Evolutionary conservation across 2,113 vertebrate genomes (phyloP).

Genomic region (Noctilio leporinus): DNA sequence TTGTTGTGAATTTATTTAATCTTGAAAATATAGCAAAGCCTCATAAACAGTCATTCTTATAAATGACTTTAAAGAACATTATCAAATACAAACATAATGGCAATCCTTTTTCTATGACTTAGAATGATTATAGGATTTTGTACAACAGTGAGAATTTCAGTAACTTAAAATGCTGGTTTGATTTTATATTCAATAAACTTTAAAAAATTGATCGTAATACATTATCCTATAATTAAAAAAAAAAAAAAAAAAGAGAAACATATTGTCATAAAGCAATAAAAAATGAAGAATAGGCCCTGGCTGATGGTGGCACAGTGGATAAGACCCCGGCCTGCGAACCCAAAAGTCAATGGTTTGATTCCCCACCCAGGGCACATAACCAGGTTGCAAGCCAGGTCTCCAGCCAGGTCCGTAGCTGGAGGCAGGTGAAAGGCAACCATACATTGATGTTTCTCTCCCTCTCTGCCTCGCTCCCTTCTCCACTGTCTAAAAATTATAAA

Average conservation of each 20-base stretch:
- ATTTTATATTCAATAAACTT: background rate
- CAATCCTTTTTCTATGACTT: background rate
- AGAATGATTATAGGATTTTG: background rate
- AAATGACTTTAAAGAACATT: background rate
- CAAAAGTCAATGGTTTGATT: too few species aligned
- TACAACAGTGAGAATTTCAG: background rate
- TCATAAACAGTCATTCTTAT: background rate
- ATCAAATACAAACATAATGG: background rate
- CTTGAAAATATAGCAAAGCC: background rate
- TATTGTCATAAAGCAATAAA: background rate
- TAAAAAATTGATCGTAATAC: background rate
- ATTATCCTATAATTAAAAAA: background rate
- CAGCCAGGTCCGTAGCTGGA: too few species aligned
- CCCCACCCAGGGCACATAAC: too few species aligned
- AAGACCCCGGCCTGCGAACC: too few species aligned
- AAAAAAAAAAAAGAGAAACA: background rate
- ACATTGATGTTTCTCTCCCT: too few species aligned
- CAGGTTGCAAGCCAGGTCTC: too few species aligned
- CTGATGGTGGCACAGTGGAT: too few species aligned
- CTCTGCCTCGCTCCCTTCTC: too few species aligned
- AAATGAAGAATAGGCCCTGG: too few species aligned
- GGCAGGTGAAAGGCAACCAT: too few species aligned
- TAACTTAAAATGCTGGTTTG: background rate
- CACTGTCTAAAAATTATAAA: too few species aligned
- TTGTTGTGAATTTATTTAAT: conserved; percentile 7